Conservation (phyloP, 2,113 vertebrate genomes). For the Perccottus glenii region DNA sequence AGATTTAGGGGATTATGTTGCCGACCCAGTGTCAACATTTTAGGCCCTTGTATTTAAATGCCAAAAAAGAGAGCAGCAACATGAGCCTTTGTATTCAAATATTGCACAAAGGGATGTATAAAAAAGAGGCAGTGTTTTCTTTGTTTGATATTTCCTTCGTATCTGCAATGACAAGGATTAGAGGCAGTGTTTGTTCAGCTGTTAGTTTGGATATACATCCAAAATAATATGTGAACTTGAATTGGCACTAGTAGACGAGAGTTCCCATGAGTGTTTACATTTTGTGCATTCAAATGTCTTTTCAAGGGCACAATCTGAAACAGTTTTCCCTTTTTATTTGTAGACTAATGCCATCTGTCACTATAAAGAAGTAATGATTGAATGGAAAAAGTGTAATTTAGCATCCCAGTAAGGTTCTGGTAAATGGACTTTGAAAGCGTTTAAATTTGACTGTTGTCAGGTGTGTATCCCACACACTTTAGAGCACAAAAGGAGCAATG, state of each 20-base stretch:
- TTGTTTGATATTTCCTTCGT: constrained; percentile 36
- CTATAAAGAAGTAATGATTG: too few species aligned
- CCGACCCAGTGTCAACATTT: constrained; percentile 58
- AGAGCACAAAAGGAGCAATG: constrained; percentile 3
- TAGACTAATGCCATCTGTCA: too few species aligned
- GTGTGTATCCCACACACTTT: neutral
- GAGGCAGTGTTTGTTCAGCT: constrained; percentile 53
- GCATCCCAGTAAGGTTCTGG: too few species aligned
- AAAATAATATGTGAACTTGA: neutral
- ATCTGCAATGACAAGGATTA: constrained; percentile 39
- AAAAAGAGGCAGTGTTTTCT: constrained; percentile 46
- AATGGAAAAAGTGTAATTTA: too few species aligned
- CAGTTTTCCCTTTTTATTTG: too few species aligned
- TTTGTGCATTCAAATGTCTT: neutral
- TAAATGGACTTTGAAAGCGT: neutral
- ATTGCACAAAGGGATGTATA: constrained; percentile 40
- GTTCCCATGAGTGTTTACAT: neutral
- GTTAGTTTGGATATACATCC: constrained; percentile 12
- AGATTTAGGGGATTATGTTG: constrained; percentile 55
- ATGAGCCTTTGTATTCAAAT: constrained; percentile 36
- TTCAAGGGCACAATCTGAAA: too few species aligned
- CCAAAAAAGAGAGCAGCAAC: constrained; percentile 30
- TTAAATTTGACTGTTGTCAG: neutral
- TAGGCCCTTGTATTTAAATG: constrained; percentile 47
- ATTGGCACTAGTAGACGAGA: neutral